Evolutionary conservation across 2,888 invertebrate species (phyloP).

Genomic region (Trichacis sp.): DNA sequence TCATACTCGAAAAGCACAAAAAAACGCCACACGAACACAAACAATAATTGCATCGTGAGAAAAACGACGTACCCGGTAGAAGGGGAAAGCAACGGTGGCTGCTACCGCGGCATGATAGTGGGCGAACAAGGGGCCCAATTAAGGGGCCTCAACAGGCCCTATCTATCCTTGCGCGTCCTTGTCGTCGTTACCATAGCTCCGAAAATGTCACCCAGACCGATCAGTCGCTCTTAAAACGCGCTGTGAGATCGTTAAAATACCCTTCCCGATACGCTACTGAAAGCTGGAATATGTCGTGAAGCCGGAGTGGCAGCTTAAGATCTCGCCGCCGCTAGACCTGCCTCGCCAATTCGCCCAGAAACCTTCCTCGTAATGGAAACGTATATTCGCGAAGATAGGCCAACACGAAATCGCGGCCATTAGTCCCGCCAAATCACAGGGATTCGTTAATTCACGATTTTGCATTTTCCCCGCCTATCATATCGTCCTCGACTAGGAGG

Average conservation of each 20-base stretch:
- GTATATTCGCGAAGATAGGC: conserved; percentile 30
- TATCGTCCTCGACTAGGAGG: neutral
- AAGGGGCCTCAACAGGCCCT: conserved; percentile 51
- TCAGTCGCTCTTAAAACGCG: conserved; percentile 55
- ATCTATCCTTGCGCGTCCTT: conserved; percentile 51
- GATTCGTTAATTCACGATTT: conserved; percentile 8
- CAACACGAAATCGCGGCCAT: conserved; percentile 28
- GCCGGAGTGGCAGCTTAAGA: conserved; percentile 28
- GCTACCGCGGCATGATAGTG: conserved; percentile 59
- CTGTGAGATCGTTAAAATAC: conserved; percentile 64
- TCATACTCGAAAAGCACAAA: no score
- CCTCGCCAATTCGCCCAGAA: conserved; percentile 34
- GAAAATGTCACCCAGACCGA: conserved; percentile 60
- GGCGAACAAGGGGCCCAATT: conserved; percentile 64
- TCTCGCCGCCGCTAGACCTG: conserved; percentile 28
- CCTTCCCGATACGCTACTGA: conserved; percentile 55
- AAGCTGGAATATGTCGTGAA: conserved; percentile 39
- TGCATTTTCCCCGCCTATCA: neutral
- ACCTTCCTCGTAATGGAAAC: conserved; percentile 14
- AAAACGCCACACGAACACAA: conserved; percentile 12
- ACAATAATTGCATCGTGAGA: conserved; percentile 30
- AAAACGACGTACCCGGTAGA: no score
- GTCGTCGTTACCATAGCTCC: conserved; percentile 44
- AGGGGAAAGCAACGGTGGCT: conserved; percentile 46
- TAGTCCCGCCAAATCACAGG: conserved; percentile 17